A percentile compares a stretch with the other conserved stretches of the same genome.
Conservation (phyloP, 2,113 vertebrate species). For the Engraulis encrasicolus region DNA sequence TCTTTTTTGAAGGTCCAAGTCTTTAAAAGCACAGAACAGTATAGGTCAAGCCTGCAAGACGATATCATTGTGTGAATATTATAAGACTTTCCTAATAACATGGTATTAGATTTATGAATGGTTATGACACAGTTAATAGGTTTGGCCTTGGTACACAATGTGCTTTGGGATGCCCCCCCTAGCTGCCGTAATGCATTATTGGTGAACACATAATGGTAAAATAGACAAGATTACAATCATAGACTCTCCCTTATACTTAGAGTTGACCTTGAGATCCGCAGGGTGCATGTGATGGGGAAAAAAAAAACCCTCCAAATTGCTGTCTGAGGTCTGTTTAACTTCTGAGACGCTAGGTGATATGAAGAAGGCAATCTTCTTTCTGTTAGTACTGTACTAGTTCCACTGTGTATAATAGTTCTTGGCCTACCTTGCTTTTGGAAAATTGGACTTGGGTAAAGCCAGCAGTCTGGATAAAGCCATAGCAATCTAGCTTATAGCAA, state of each 20-base stretch:
- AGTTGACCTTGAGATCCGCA: not conserved
- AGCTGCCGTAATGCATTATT: conserved; percentile 2
- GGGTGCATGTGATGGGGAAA: not conserved
- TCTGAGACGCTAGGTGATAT: no score
- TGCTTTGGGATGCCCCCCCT: not conserved
- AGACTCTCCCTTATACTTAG: not conserved
- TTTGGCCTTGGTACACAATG: not conserved
- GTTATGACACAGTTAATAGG: not conserved
- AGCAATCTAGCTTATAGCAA: no score
- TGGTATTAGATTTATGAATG: conserved; percentile 2
- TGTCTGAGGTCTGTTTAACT: not conserved
- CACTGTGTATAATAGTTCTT: not conserved
- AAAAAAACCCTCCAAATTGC: not conserved
- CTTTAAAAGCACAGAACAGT: not conserved
- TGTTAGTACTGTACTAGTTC: no score
- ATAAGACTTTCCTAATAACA: not conserved
- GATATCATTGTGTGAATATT: not conserved
- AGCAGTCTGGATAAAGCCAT: no score
- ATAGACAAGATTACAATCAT: conserved; percentile 13
- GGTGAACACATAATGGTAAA: not conserved
- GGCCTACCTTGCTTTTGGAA: not conserved
- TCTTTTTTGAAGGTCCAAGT: conserved; percentile 1
- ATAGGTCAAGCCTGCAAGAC: conserved; percentile 2
- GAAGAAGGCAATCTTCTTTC: no score
- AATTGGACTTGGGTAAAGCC: no score